Conservation (phyloP, 2,113 vertebrate genomes). For the Phrynosoma blainvillii region DNA sequence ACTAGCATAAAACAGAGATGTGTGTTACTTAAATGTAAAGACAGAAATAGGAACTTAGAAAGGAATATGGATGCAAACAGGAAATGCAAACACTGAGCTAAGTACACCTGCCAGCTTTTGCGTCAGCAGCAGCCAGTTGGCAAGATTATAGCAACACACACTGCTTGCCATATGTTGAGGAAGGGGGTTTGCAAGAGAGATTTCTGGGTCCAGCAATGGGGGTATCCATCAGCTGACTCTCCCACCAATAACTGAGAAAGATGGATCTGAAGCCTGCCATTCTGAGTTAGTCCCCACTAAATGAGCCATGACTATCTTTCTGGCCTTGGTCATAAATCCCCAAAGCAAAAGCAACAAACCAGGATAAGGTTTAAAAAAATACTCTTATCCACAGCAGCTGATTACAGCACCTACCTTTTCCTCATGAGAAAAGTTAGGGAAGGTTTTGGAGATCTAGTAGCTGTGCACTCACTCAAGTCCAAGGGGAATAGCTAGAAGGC, state of each 20-base stretch:
- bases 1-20: neutral
- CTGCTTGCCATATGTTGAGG: constrained; percentile 5
- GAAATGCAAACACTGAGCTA: constrained; percentile 13
- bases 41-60: constrained; percentile 5
- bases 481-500: constrained; percentile 70
- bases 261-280: constrained; percentile 8
- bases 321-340: neutral
- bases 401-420: constrained; percentile 27
- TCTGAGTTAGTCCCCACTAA: rapidly evolving
- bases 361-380: neutral
- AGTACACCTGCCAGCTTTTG: constrained; percentile 60
- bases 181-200: neutral
- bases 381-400: constrained; percentile 33
- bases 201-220: neutral
- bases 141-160: neutral
- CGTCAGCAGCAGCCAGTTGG: neutral
- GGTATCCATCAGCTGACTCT: neutral
- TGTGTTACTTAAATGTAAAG: neutral
- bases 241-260: neutral
- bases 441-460: constrained; percentile 59
- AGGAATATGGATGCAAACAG: neutral
- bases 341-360: neutral
- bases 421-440: constrained; percentile 49
- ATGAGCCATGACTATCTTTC: neutral
- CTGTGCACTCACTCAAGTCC: constrained; percentile 49